Evolutionary conservation across 2,113 vertebrate genomes (phyloP).

Genomic region (Bagarius yarrelli): DNA sequence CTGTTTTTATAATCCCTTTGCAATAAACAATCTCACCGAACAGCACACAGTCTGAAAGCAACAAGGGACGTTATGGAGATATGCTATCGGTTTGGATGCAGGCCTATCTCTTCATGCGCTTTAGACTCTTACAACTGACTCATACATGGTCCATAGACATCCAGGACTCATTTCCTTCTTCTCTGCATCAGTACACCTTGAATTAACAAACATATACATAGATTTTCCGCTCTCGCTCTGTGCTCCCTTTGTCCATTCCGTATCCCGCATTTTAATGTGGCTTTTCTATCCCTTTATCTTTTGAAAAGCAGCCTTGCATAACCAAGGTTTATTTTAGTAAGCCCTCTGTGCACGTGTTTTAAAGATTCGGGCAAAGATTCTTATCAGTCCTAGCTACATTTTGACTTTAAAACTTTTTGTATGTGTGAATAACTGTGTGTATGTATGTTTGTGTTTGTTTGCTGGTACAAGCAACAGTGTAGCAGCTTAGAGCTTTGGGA

Average conservation of each 20-base stretch:
- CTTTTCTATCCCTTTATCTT: not conserved
- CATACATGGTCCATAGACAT: slow-evolving; percentile 1
- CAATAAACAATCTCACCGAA: not conserved
- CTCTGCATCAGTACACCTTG: slow-evolving; percentile 1
- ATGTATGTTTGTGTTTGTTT: not conserved
- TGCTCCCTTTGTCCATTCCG: not conserved
- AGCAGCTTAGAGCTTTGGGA: not conserved
- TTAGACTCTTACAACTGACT: slow-evolving; percentile 4
- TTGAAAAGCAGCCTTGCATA: slow-evolving; percentile 8
- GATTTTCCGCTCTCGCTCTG: slow-evolving; percentile 4
- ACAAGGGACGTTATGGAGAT: not conserved
- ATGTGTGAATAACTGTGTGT: not conserved
- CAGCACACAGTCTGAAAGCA: not conserved
- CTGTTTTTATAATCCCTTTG: not conserved
- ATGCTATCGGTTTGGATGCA: not conserved
- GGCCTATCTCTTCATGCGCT: not conserved
- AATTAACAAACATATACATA: not conserved
- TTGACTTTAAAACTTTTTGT: not conserved
- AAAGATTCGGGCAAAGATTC: not conserved
- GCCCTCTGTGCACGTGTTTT: not conserved
- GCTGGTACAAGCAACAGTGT: not conserved
- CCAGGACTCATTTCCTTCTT: slow-evolving; percentile 15
- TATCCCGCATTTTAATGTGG: not conserved
- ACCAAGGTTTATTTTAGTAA: not conserved
- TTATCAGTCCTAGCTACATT: not conserved